Base-by-base conservation (phyloP, 1,140 invertebrate genomes). In the Drosophila oshimai region DNA sequence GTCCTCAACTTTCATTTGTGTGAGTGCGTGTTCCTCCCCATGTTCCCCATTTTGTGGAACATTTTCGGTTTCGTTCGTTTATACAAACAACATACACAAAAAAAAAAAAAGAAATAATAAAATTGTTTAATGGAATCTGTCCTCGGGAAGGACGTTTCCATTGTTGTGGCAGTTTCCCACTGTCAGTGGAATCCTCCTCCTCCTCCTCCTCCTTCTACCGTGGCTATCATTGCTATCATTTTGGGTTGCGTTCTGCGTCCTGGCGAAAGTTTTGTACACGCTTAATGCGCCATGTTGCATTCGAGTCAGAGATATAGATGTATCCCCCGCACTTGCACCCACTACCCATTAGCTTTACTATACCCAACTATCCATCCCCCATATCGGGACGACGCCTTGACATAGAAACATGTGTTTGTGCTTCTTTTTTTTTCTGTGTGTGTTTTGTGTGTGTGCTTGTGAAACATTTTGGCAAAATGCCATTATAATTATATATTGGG, bases 401-500 rank as follows among this genome's bases (percentile, higher is more conserved):
- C 53, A 57, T 57, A 60, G 55, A 60, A 60, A 37, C 34, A 50
- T 55, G 45, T 45, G 61, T 58, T 39, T 64, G 33, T 31, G 4
- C 4, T 42, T 22, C 15, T 31, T 42, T 20, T 54, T 37, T 6
- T 13, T 13, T 12, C 3, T 26, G 7, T 50, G 28, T 34, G 20
- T 44, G 28, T 51, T 5, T 58, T 55, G 15, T 58, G 41, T 67
- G 18, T 29, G 24, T 54, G 42, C 28, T 34, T 51, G 50, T 46
- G 41, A 41, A 64, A 55, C 51, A 73, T 79, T 79, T 79, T 84
- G 79, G 79, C 79, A 79, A 79, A 75, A 79, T 79, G 74, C 74
- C 79, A 84, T 74, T 86, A 84, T 86, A 84, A 84, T 84, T 84
- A 86, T 86, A 81, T 80, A 64, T 64, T 62, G 57, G 55, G 28